These are phyloP conservation scores for Chondrilla cf. caribensis DNA, from an alignment of 37 sponge, comb jelly and placozoan genomes.

Conservation along the genomic window DNA sequence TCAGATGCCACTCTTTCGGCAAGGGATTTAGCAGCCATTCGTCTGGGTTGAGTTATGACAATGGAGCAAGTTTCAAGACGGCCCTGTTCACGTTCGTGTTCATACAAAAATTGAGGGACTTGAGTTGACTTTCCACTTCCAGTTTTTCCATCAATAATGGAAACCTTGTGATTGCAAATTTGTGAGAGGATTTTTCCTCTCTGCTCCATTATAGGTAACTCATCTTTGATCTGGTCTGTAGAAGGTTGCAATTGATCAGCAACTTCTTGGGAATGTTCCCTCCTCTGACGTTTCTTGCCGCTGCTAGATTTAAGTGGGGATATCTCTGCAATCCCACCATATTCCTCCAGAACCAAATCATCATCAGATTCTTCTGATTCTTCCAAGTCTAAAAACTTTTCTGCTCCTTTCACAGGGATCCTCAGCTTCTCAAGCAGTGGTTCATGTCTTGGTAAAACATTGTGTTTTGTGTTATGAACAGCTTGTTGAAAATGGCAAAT, in stretches of 20 bases:
- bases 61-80: slow-evolving; percentile 25
- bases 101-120: slow-evolving; percentile 71
- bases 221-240: no score
- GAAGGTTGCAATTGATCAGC: background rate
- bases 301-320: background rate
- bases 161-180: slow-evolving; percentile 40
- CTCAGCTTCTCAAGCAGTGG: background rate
- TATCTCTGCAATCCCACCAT: background rate
- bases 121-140: slow-evolving; percentile 80
- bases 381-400: background rate
- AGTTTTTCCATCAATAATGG: slow-evolving; percentile 71
- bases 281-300: background rate
- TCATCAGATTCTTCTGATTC: slow-evolving; percentile 1
- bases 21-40: slow-evolving; percentile 59
- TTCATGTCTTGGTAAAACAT: background rate
- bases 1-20: slow-evolving; percentile 59
- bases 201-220: slow-evolving; percentile 55
- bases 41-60: slow-evolving; percentile 70
- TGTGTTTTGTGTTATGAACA: background rate
- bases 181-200: slow-evolving; percentile 46
- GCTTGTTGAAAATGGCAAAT: background rate
- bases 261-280: background rate
- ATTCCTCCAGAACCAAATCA: background rate
- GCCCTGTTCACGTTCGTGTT: slow-evolving; percentile 18
- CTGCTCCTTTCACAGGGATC: no score